Conservation (phyloP, 2,888 invertebrate genomes). For the Conistra vaccinii region DNA sequence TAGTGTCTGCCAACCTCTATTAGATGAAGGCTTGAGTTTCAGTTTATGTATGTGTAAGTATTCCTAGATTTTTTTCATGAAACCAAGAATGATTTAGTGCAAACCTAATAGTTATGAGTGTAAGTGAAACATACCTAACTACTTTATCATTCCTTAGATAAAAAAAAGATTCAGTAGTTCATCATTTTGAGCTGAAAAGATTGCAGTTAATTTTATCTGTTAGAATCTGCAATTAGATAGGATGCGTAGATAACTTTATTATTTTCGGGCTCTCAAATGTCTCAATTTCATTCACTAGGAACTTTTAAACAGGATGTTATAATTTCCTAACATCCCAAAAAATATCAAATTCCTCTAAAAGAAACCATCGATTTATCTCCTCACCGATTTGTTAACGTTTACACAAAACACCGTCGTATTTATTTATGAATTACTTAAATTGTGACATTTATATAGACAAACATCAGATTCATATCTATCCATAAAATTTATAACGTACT, state of each 20-base stretch:
- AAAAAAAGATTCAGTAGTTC: background rate
- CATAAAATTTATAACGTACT: conserved; percentile 40
- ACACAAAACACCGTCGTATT: conserved; percentile 6
- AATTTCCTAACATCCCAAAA: conserved; percentile 26
- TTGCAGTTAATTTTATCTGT: too few relatives aligned
- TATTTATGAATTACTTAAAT: conserved; percentile 47
- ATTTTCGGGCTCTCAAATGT: background rate
- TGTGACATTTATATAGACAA: conserved; percentile 52
- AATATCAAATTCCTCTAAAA: conserved; percentile 14
- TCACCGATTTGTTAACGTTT: conserved; percentile 50
- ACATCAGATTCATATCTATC: conserved; percentile 50
- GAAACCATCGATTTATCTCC: conserved; percentile 33
- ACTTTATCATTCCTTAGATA: too few relatives aligned
- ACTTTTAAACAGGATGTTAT: background rate
- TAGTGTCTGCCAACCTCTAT: too few relatives aligned
- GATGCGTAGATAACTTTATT: background rate
- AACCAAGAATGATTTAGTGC: background rate
- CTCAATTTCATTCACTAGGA: background rate
- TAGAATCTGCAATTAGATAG: too few relatives aligned
- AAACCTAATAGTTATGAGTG: background rate
- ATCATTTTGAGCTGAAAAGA: background rate
- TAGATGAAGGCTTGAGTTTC: background rate
- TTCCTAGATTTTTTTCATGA: background rate
- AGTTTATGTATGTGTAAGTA: background rate
- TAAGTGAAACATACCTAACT: background rate